Evolutionary conservation across 2,888 invertebrate genomes (phyloP), one percentile per base, ranked within the genome.

Genomic region (Drosophila borborema): DNA sequence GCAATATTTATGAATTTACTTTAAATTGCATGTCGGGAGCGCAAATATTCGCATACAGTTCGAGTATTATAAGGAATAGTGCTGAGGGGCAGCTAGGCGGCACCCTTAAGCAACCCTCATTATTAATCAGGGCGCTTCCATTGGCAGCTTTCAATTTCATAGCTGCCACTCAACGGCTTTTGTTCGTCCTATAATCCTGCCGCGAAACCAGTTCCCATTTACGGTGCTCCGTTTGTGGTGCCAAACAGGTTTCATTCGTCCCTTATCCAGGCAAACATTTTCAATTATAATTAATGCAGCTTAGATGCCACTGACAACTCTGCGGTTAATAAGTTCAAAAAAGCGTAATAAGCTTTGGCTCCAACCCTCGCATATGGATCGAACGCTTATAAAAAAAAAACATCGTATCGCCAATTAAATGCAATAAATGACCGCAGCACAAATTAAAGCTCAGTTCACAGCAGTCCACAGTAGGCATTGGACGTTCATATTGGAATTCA

Each of bases 221-320:
- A 4, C 48, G 41, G 46, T 34, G 46, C 46, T 6, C 28, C 8
- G 16, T 20, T 23, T n/a, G 2, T 46, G 41, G 46, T 34, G 40
- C 46, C 31, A 28, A 20, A 12, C 53, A 53, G 49, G 18, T 36
- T 28, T 28, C 43, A 28, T 6, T 23, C 45, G 61, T 55, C 55
- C 41, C 41, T 12, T 55, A n/a, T 9, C 20, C 34, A 9, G 8
- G 12, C 12, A 23, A 58, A 65, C 45, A 69, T 63, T 71, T 81
- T 68, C 68, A 77, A 83, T 83, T 86, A 81, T 72, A 83, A 81
- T 69, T 71, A 73, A 82, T 73, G 41, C 72, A 68, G 79, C 74
- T 74, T 56, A 80, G 68, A 72, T 71, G 64, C 55, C 72, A 74
- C 69, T 86, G 78, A 83, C 77, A 80, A 80, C 78, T 64, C 76